Percentiles rank a stretch among this genome's conserved stretches.
Conservation (phyloP, 2,888 invertebrate genomes). For the Drosophila anceps region DNA sequence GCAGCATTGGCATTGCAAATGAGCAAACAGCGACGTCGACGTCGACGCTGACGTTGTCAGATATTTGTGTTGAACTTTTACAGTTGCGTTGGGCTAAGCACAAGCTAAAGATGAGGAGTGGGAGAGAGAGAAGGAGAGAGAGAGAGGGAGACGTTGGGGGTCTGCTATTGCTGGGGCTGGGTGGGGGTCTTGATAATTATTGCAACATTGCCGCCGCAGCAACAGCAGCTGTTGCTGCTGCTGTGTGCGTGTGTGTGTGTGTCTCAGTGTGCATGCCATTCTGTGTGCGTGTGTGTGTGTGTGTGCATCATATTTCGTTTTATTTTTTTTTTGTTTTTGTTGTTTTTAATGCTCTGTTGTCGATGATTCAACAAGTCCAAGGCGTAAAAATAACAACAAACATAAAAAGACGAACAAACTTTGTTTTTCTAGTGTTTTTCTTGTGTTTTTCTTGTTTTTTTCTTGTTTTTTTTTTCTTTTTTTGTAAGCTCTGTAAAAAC, state of each 20-base stretch:
- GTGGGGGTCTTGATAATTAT: slow-evolving; percentile 68
- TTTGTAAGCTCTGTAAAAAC: slow-evolving; percentile 61
- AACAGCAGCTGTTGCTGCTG: slow-evolving; percentile 22
- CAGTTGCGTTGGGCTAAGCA: slow-evolving; percentile 31
- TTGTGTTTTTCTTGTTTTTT: not conserved
- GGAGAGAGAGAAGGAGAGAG: not conserved
- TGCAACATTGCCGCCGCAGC: slow-evolving; percentile 63
- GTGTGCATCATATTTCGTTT: slow-evolving; percentile 59
- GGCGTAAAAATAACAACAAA: slow-evolving; percentile 69
- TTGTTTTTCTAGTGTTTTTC: slow-evolving; percentile 4
- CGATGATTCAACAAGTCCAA: slow-evolving; percentile 70
- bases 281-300: slow-evolving; percentile 21
- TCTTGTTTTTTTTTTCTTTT: too few relatives aligned
- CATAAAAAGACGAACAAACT: slow-evolving; percentile 33
- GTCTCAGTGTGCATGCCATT: not conserved
- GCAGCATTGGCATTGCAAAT: slow-evolving; percentile 56
- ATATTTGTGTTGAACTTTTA: slow-evolving; percentile 62
- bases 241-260: slow-evolving; percentile 19
- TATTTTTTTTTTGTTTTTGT: slow-evolving; percentile 33
- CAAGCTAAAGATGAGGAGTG: slow-evolving; percentile 1
- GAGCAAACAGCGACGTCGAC: slow-evolving; percentile 36
- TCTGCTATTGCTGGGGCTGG: slow-evolving; percentile 24
- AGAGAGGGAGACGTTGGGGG: not conserved
- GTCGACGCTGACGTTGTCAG: slow-evolving; percentile 20
- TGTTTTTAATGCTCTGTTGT: slow-evolving; percentile 66